Evolutionary conservation across 2,113 vertebrate species (phyloP), one percentile per base, ranked within the genome.

Genomic region (Phrynosoma blainvillii): DNA sequence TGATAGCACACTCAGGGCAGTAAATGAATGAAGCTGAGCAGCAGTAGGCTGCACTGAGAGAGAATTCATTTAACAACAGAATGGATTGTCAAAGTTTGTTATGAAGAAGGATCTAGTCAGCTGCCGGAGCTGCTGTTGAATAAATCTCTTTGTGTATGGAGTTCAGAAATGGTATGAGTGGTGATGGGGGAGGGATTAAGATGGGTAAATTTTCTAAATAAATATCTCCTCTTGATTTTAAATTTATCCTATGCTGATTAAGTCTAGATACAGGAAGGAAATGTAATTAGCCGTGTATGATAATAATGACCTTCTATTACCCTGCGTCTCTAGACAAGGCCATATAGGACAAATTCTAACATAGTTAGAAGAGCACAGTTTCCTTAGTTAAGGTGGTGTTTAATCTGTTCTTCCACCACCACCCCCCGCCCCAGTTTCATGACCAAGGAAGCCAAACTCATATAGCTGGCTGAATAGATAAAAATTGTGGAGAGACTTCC

Each of bases 281-380:
- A 94, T 88, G n/a, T 73, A 90, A 91, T 90, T 90, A 89, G 79
- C 73, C 88, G 80, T 3, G 83, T 86, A 47, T 1, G 1, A 59
- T 90, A 93, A 93, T 89, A 91, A 86, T 1, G 14, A 92, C 74
- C 79, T 89, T 94, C 80, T 8, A 91, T n/a, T 85, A 79, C 80
- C 52, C 11, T 91, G 18, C 0, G 88, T 79, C 73, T 59, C 52
- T 86, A 54, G 76, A 78, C 84, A 76, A 71, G 25, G 47, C 23
- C 85, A 36, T 84, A 80, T 79, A 85, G 23, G 30, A 91, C 89
- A 89, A 87, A 75, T 1, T 81, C 81, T 89, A 10, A 84, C 73
- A 66, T 91, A 79, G 25, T 59, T 71, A 27, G 91, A 94, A 91
- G 27, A 91, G 91, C 91, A 87, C 66, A 82, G 80, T 70, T 88